phyloP scores from a whole-genome alignment of 2,797 vertebrate species.

The Paramormyrops hopkinsi region DNA sequence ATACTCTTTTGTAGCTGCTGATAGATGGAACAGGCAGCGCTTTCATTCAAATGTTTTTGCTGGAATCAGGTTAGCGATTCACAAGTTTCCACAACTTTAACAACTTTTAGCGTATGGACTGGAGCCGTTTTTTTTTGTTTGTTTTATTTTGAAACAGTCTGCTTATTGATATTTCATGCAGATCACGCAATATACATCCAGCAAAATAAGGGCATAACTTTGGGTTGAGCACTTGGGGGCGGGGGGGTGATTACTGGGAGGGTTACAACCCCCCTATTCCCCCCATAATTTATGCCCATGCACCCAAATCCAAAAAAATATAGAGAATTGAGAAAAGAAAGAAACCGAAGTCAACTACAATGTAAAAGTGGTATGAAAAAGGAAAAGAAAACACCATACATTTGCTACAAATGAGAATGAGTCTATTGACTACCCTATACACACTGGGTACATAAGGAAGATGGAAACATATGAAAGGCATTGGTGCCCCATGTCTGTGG shows the following conservation, averaged over 20 bases:
- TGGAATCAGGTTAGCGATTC: not conserved
- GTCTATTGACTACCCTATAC: not conserved
- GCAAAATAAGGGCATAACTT: not conserved
- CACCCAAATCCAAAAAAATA: not conserved
- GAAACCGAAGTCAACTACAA: not conserved
- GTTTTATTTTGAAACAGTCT: not conserved
- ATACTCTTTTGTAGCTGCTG: not conserved
- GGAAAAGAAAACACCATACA: not conserved
- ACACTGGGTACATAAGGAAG: not conserved
- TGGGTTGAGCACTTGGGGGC: not conserved
- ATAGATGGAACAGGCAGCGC: not conserved
- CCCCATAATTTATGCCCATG: not conserved
- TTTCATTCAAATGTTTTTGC: not conserved
- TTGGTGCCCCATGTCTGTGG: not conserved
- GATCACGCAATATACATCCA: not conserved
- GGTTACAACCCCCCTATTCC: not conserved
- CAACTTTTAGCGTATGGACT: not conserved
- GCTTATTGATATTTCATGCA: not conserved
- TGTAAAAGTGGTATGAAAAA: not conserved
- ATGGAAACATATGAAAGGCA: not conserved
- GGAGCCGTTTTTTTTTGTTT: not conserved
- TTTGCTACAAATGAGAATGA: not conserved
- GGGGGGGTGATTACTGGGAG: not conserved
- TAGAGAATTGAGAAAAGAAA: not conserved
- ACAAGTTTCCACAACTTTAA: not conserved